phyloP scores from a whole-genome alignment of 1,140 invertebrate species.

The Chlorops oryzae region DNA sequence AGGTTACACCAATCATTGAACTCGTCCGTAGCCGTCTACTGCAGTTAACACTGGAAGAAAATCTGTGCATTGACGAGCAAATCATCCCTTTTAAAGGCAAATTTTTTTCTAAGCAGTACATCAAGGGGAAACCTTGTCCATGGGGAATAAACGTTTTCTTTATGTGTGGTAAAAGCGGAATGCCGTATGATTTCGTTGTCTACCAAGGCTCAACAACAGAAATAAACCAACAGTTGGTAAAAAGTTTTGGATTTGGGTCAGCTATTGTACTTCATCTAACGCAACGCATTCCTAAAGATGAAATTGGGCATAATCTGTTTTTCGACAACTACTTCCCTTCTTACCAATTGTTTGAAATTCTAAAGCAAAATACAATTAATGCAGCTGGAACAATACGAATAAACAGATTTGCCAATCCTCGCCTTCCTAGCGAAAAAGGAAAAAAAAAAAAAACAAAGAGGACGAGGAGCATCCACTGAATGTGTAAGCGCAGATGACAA shows the following conservation, averaged over 20 bases:
- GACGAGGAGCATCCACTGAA: slow-evolving; percentile 4
- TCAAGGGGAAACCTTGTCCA: neutral
- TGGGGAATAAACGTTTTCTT: neutral
- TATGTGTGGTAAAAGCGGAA: neutral
- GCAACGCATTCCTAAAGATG: no score
- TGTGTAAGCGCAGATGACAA: neutral
- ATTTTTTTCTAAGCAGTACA: neutral
- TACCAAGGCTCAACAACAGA: neutral
- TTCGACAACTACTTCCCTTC: slow-evolving; percentile 9
- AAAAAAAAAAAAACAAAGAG: slow-evolving; percentile 5
- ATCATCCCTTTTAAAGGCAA: neutral
- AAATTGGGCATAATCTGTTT: slow-evolving; percentile 1
- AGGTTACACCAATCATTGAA: no score
- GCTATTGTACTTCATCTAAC: no score
- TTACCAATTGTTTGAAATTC: slow-evolving; percentile 5
- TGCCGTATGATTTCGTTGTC: neutral
- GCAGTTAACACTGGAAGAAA: no score
- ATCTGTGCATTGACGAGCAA: no score
- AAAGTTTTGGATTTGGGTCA: no score
- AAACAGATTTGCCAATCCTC: slow-evolving; percentile 7
- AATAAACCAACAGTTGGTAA: no score
- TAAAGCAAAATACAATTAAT: slow-evolving; percentile 8
- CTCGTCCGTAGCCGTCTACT: no score
- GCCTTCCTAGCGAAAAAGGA: slow-evolving; percentile 7
- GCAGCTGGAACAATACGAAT: slow-evolving; percentile 4